Evolutionary conservation across 2,888 invertebrate genomes (phyloP).

Genomic region (Acronicta aceris): DNA sequence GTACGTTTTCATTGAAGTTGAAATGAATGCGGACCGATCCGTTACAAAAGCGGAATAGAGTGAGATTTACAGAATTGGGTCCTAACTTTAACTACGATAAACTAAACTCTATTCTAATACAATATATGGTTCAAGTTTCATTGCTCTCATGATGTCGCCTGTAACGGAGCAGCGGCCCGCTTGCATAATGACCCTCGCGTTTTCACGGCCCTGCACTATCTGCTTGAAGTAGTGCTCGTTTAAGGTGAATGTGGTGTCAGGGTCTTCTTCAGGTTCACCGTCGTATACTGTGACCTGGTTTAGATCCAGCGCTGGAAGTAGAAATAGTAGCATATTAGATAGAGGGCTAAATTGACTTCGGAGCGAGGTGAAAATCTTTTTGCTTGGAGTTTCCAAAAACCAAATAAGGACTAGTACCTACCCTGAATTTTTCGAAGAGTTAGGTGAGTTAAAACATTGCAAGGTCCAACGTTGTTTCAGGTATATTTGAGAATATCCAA

Average conservation of each 20-base stretch:
- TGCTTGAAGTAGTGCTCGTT: conserved; percentile 83
- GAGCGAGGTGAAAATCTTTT: no score
- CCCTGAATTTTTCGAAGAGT: no score
- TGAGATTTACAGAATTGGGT: no score
- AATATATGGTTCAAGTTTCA: conserved; percentile 86
- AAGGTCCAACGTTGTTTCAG: no score
- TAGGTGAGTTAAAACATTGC: no score
- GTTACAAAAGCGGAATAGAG: no score
- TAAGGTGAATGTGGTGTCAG: conserved; percentile 84
- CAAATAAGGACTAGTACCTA: no score
- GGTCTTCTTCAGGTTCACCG: conserved; percentile 82
- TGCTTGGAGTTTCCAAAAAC: no score
- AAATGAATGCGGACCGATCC: no score
- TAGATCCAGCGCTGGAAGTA: conserved; percentile 81
- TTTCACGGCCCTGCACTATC: conserved; percentile 79
- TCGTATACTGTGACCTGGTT: conserved; percentile 81
- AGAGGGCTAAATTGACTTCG: background rate
- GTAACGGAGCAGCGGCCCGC: conserved; percentile 86
- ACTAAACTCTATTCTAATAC: conserved; percentile 66
- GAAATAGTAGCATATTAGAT: background rate
- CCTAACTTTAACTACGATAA: background rate
- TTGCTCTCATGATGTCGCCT: conserved; percentile 86
- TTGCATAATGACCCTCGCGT: conserved; percentile 80
- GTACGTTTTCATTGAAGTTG: no score
- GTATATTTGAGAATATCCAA: no score